Evolutionary conservation across 2,888 invertebrate genomes (phyloP), one percentile per base, ranked within the genome.

Genomic region (Coecobrya sp.): DNA sequence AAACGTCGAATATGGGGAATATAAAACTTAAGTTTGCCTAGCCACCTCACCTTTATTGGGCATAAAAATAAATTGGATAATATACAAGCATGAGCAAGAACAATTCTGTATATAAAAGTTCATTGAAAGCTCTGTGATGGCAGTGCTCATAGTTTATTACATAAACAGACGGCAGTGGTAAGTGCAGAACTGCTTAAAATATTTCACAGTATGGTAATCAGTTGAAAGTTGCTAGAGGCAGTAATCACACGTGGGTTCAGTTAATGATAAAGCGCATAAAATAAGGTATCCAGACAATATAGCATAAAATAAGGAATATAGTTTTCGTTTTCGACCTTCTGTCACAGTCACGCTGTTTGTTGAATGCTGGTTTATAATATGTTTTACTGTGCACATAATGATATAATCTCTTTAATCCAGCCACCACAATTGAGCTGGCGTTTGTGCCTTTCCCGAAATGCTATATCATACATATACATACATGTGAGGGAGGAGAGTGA

Each of bases 401-500:
- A 65, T 65, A 27, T 65, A 27, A 65, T 27, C 65, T 65, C 65
- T 65, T 25, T 65, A 65, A 65, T 65, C 65, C 65, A 2, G 10
- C 73, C 73, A 76, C 76, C 76, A 45, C 22, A 76, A 45, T 45
- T 76, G 25, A 8, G 30, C 22, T 65, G 27, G n/a, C 5, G 1
- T 27, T 19, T 13, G 3, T 3, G n/a, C 11, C 59, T 59, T 13
- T 55, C 59, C 7, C 19, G 19, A 59, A 49, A 49, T 13, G 3
- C 19, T 59, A 19, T 7, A 59, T 11, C 19, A 59, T 16, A 52
- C 2, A 16, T n/a, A n/a, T n/a, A n/a, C n/a, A n/a, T n/a, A 52
- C 3, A 52, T 52, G 11, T 11, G 52, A 52, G 52, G 10, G n/a
- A 52, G 2, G 1, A 16, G 52, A 10, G 13, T 16, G 36, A 36